Evolutionary conservation across 2,797 vertebrate genomes (phyloP), one percentile per base, ranked within the genome.

Genomic region (Betta splendens): DNA sequence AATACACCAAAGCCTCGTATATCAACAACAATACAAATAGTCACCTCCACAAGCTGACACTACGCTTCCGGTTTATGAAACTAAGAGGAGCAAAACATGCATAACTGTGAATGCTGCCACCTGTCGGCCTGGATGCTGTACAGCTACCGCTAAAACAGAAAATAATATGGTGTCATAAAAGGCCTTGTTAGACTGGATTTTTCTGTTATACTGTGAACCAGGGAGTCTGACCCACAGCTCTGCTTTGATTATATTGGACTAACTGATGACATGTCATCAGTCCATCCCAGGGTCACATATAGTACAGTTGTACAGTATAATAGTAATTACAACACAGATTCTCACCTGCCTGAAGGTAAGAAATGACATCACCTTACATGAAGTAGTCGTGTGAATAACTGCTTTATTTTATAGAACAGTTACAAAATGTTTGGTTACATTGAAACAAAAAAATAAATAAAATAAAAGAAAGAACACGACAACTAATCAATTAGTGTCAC

Each of bases 351-450:
- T 51, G 5, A 37, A 37, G 7, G n/a, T 16, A 10, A 25, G 21
- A 28, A 29, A 17, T 32, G 9, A 29, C 11, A 12, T 15, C 4
- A 32, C 26, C 29, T 21, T 4, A 16, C 15, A 54, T 12, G n/a
- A 11, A 17, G 4, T 18, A 16, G 17, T 28, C 35, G 25, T 47
- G 66, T 63, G 23, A 62, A 50, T 50, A 31, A 5, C 15, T 20
- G 20, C 43, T 80, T 79, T 74, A 81, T 84, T 61, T 46, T 10
- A 66, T 52, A 49, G 43, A 63, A 78, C 63, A 37, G 20, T 32
- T 49, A 66, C 54, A 69, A 72, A 73, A 60, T 15, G 49, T 3
- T 52, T 7, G 10, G 23, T 53, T 68, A 69, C 51, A 75, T 16
- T 44, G 28, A 54, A 13, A 29, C 21, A 21, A 17, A 32, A 38